A percentile compares a stretch with the other conserved stretches of the same genome.
phyloP scores from a whole-genome alignment of 2,888 invertebrate genomes.

The Mesorhabditis spiculigera region DNA sequence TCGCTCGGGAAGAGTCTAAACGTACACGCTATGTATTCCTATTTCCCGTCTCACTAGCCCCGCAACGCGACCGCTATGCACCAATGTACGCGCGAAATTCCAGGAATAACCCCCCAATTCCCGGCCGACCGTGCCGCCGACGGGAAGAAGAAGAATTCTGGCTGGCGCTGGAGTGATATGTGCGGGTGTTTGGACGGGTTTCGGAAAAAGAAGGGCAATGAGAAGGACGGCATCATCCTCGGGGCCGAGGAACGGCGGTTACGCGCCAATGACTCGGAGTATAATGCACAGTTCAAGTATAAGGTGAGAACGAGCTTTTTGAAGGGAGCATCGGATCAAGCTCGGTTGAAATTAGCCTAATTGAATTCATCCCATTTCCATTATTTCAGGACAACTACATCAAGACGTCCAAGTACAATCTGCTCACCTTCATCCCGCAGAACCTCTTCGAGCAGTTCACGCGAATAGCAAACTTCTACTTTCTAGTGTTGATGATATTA shows the following conservation, averaged over 20 bases:
- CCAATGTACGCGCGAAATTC: too few relatives aligned
- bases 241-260: slow-evolving; percentile 60
- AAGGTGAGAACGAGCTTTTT: slow-evolving; percentile 69
- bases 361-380: not conserved
- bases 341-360: not conserved
- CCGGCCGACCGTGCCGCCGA: not conserved
- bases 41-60: too few relatives aligned
- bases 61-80: too few relatives aligned
- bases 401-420: slow-evolving; percentile 96
- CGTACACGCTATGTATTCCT: too few relatives aligned
- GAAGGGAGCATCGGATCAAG: not conserved
- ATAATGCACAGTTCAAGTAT: slow-evolving; percentile 94
- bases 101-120: not conserved
- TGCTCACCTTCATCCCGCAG: slow-evolving; percentile 93
- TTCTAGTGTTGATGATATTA: slow-evolving; percentile 90
- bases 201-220: not conserved
- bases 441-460: slow-evolving; percentile 99
- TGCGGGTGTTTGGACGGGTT: slow-evolving; percentile 5
- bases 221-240: not conserved
- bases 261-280: slow-evolving; percentile 90
- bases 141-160: not conserved
- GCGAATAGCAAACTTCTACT: slow-evolving; percentile 97
- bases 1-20: too few relatives aligned
- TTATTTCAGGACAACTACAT: slow-evolving; percentile 88
- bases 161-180: not conserved